Conservation (phyloP, 2,113 vertebrate species). For the Actenoides hombroni region DNA sequence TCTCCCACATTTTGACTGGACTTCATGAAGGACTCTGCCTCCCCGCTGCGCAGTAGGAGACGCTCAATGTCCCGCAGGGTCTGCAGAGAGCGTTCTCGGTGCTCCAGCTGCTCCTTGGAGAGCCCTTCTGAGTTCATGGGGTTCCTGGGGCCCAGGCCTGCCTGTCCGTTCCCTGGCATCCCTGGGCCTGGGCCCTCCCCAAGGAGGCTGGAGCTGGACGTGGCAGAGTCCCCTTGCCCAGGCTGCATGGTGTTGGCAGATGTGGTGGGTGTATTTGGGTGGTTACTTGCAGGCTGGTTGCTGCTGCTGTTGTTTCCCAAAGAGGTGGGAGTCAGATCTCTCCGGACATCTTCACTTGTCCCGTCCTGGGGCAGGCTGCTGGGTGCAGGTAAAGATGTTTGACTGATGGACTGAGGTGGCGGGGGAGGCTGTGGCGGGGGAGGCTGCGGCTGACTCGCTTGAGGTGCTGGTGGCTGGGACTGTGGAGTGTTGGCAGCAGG, state of each 20-base stretch:
- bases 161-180: slow-evolving; percentile 47
- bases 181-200: slow-evolving; percentile 66
- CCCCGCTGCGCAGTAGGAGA: slow-evolving; percentile 85
- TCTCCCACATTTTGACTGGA: slow-evolving; percentile 58
- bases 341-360: slow-evolving; percentile 67
- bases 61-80: slow-evolving; percentile 94
- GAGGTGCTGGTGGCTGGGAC: slow-evolving; percentile 77
- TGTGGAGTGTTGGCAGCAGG: slow-evolving; percentile 84
- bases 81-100: slow-evolving; percentile 93
- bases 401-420: slow-evolving; percentile 63
- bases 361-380: slow-evolving; percentile 60
- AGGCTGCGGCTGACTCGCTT: slow-evolving; percentile 69
- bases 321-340: slow-evolving; percentile 78
- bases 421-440: slow-evolving; percentile 63
- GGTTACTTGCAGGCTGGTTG: slow-evolving; percentile 71
- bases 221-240: slow-evolving; percentile 56
- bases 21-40: slow-evolving; percentile 75
- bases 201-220: slow-evolving; percentile 31
- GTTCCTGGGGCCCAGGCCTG: slow-evolving; percentile 66
- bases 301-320: slow-evolving; percentile 72
- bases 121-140: slow-evolving; percentile 80
- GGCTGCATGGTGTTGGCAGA: slow-evolving; percentile 66
- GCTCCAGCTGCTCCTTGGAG: slow-evolving; percentile 96
- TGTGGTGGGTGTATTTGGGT: slow-evolving; percentile 69
- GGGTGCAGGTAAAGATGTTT: slow-evolving; percentile 36